Conservation (phyloP, 2,113 vertebrate species). For the Tautogolabrus adspersus region DNA sequence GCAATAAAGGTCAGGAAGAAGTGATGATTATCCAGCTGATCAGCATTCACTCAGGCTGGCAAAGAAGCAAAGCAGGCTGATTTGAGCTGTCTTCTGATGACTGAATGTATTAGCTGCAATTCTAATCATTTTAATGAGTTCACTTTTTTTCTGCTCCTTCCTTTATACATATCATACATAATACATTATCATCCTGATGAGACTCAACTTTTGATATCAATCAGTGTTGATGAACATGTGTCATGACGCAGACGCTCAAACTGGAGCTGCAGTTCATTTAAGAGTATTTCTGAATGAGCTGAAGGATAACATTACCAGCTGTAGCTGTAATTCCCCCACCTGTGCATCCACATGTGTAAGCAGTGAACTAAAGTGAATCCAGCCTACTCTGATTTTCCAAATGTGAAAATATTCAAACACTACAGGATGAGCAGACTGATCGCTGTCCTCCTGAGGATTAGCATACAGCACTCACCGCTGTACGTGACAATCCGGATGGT, state of each 20-base stretch:
- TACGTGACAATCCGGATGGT: slow-evolving; percentile 96
- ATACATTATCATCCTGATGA: slow-evolving; percentile 14
- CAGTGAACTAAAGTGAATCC: slow-evolving; percentile 2
- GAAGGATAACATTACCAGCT: slow-evolving; percentile 38
- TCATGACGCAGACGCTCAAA: slow-evolving; percentile 17
- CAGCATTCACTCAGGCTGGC: slow-evolving; percentile 47
- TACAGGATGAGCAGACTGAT: background rate
- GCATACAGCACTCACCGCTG: slow-evolving; percentile 86
- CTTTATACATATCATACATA: slow-evolving; percentile 31
- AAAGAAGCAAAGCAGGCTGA: slow-evolving; percentile 42
- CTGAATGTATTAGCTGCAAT: slow-evolving; percentile 30
- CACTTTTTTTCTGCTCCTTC: slow-evolving; percentile 16
- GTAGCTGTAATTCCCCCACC: slow-evolving; percentile 34
- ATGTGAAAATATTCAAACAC: background rate
- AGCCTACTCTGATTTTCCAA: background rate
- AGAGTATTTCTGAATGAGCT: slow-evolving; percentile 5
- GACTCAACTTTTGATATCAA: slow-evolving; percentile 28
- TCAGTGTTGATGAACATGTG: slow-evolving; percentile 23
- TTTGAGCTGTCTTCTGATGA: slow-evolving; percentile 34
- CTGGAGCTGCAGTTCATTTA: background rate
- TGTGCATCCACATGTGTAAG: slow-evolving; percentile 23
- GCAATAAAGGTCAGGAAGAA: slow-evolving; percentile 48
- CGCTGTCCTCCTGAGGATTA: background rate
- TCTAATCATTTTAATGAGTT: slow-evolving; percentile 51
- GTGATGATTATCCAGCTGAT: slow-evolving; percentile 53